Base-by-base conservation (phyloP, 2,888 invertebrate species). In the Agrochola litura region DNA sequence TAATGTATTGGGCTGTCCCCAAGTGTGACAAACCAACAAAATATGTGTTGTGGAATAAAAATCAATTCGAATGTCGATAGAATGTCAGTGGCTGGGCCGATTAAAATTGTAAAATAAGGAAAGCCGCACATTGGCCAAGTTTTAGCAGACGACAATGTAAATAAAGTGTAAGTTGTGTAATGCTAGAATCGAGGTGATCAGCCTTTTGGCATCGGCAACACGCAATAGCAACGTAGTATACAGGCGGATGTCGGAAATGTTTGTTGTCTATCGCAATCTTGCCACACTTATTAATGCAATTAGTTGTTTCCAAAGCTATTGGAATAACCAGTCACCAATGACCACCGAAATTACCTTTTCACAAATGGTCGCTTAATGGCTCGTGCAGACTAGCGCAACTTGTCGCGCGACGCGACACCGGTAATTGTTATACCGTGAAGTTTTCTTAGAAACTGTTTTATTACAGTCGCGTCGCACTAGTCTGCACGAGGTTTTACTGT, bases 1-100 rank as follows among this genome's bases (percentile, higher is more conserved):
- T 91, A 92, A 92, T 91, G 83, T 83, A 79, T 92, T 90, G 92
- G 93, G 92, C 91, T 92, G 88, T 91, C 91, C 88, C 89, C 91
- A 94, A 94, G 93, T 79, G 66, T 71, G 75, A 76, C 77, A 78
- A 76, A 74, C 65, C 69, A 77, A 77, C 61, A 58, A 73, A 76
- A 74, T 76, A 65, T 68, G 41, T 76, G 56, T 76, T 52, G 60
- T 84, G 69, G 76, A 52, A 61, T 79, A 73, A 70, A 82, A 68
- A 60, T 64, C n/a, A 67, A 72, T 70, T 72, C 65, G 25, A 81
- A 77, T 65, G 67, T 76, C 54, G 58, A 75, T 69, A 49, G 54
- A 63, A 74, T 73, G 65, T 67, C 64, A 67, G 43, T 66, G 61
- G 82, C 71, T 82, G 77, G 14, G 58, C 54, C 65, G 73, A 72